phyloP scores from a whole-genome alignment of 2,888 invertebrate species.

The Drosophila kuntzei region DNA sequence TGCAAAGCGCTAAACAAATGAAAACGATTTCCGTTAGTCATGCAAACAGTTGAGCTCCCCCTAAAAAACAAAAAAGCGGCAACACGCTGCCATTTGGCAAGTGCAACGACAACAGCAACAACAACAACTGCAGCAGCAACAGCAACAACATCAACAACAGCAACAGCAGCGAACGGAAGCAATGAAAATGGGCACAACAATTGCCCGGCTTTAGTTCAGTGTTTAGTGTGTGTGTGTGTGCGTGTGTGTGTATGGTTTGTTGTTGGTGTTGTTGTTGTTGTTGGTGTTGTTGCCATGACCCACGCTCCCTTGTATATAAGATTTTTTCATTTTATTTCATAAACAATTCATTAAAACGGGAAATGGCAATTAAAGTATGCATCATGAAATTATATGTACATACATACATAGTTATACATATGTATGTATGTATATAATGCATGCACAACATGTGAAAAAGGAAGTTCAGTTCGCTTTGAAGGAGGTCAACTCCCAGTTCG shows the following conservation, averaged over 20 bases:
- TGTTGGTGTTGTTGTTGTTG: conserved; percentile 23
- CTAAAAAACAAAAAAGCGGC: conserved; percentile 40
- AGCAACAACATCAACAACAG: conserved; percentile 26
- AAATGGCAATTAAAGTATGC: conserved; percentile 73
- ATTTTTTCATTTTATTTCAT: conserved; percentile 41
- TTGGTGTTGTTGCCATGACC: conserved; percentile 69
- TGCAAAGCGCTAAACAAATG: conserved; percentile 71
- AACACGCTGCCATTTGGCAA: conserved; percentile 59
- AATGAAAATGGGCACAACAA: conserved; percentile 70
- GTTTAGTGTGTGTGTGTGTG: conserved; percentile 29
- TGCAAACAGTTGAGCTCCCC: conserved; percentile 62
- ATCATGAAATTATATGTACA: conserved; percentile 62
- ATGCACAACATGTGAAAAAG: conserved; percentile 40
- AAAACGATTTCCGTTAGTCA: conserved; percentile 78
- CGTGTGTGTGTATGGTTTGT: conserved; percentile 34
- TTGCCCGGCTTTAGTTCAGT: conserved; percentile 38
- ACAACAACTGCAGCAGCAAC: conserved; percentile 32
- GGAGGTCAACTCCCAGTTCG: conserved; percentile 47
- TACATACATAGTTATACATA: conserved; percentile 1
- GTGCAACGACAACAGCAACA: conserved; percentile 47
- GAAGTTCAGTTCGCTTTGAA: conserved; percentile 37
- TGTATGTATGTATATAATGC: conserved; percentile 4
- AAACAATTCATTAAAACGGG: conserved; percentile 81
- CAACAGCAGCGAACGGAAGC: conserved; percentile 66
- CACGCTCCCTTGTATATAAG: conserved; percentile 50